Base-by-base conservation (phyloP, 92 coral and sea anemone species). In the Palythoa heliodiscus region DNA sequence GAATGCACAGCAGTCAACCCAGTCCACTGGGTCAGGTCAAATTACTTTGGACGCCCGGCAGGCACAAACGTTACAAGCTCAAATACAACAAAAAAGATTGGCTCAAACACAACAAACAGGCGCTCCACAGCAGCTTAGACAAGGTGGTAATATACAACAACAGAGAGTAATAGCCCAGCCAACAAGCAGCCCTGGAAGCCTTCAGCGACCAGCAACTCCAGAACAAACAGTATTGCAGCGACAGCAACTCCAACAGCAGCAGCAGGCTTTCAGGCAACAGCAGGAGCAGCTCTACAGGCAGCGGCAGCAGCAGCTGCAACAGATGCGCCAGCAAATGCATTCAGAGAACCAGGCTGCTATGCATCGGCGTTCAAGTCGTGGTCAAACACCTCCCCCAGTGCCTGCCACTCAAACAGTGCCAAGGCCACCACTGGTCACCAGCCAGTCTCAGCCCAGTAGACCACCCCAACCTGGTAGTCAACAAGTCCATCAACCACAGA, bases 321-420 rank as follows among this genome's bases (percentile, higher is more conserved):
- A 80, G 70, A 80, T 80, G 84, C 84, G 84, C 73, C 84, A 80
- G 63, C 84, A 80, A 43, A 80, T 80, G 84, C 84, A 80, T 2
- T 80, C 84, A 15, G 84, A 80, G 40, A 80, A 50, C 39, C 84
- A 80, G 23, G 84, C 84, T 48, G 73, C 61, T 22, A 24, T 80
- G 84, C 84, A 64, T 29, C 84, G 84, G 20, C 84, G 84, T 47
- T 70, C 61, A 67, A 80, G 84, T 10, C 84, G 47, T 64, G 73
- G 43, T 13, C 84, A 80, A 60, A 67, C 84, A 48, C 84, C 74
- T 64, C 84, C 84, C 58, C 74, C 84, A 10, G 57, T 67, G 39
- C 70, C 73, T 6, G 43, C 54, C 6, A 3, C 74, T 2, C 84
- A 66, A 52, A 66, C 84, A 22, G 15, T 17, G n/a, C 11, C 84